phyloP scores from a whole-genome alignment of 2,113 vertebrate genomes.

The Brachyistius frenatus region DNA sequence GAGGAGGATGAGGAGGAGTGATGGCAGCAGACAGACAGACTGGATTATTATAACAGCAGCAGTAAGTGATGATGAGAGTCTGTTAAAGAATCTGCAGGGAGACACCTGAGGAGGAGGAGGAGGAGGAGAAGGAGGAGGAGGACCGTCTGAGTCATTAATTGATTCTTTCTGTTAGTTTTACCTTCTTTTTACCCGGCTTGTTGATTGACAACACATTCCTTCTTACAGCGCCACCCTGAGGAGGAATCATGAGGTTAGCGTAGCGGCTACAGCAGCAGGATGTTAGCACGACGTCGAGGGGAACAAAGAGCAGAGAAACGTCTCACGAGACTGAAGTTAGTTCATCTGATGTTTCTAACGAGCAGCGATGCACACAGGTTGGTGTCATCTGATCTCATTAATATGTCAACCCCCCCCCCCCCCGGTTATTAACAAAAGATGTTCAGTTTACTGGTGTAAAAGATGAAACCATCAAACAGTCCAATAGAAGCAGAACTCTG shows the following conservation, averaged over 20 bases:
- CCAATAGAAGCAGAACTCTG: too few relatives aligned
- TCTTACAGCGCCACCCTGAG: constrained; percentile 67
- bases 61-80: too few relatives aligned
- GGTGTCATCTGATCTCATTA: too few relatives aligned
- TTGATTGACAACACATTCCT: constrained; percentile 71
- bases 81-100: background rate
- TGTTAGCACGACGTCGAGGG: background rate
- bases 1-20: background rate
- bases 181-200: constrained; percentile 75
- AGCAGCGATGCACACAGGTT: background rate
- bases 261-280: background rate
- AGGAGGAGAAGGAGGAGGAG: background rate
- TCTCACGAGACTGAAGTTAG: background rate
- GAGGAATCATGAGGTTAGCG: constrained; percentile 31
- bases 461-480: too few relatives aligned
- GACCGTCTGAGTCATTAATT: background rate
- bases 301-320: background rate
- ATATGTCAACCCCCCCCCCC: too few relatives aligned
- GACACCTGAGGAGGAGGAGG: background rate
- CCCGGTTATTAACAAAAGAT: too few relatives aligned
- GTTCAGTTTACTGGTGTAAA: too few relatives aligned
- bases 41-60: background rate
- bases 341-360: background rate
- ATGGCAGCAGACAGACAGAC: background rate
- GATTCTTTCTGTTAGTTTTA: constrained; percentile 49